Percentiles rank a stretch among this genome's conserved stretches.
phyloP scores from a whole-genome alignment of 1,140 invertebrate genomes.

The Macrostomum lignano region DNA sequence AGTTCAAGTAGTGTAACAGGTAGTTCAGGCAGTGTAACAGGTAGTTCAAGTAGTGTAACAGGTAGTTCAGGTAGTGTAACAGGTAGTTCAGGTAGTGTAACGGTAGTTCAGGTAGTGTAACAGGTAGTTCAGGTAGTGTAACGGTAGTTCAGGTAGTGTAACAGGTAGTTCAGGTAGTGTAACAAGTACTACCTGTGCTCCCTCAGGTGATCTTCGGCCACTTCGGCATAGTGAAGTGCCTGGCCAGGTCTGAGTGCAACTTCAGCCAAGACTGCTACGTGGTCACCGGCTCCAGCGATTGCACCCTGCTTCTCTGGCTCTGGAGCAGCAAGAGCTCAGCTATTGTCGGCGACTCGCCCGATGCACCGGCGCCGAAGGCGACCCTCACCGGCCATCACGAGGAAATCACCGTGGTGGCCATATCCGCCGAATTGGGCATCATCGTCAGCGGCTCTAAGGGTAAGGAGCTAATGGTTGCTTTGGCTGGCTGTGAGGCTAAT shows the following conservation, averaged over 20 bases:
- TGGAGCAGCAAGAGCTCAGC: conserved; percentile 83
- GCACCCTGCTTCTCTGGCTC: conserved; percentile 85
- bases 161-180: too few relatives aligned
- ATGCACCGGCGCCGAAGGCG: conserved; percentile 67
- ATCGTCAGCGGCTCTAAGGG: conserved; percentile 53
- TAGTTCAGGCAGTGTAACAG: conserved; percentile 91
- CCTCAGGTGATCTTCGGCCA: conserved; percentile 92
- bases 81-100: too few relatives aligned
- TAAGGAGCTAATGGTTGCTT: conserved; percentile 8
- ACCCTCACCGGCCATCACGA: conserved; percentile 86
- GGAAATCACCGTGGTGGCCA: conserved; percentile 66
- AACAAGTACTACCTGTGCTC: conserved; percentile 25
- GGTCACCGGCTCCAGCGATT: conserved; percentile 81
- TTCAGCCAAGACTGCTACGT: conserved; percentile 94
- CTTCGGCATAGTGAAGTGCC: conserved; percentile 83
- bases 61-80: too few relatives aligned
- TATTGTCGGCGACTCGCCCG: conserved; percentile 52
- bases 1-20: conserved; percentile 68
- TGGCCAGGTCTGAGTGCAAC: conserved; percentile 63
- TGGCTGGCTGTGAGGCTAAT: too few relatives aligned
- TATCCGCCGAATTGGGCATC: conserved; percentile 84
- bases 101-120: conserved; percentile 66
- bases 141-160: conserved; percentile 73
- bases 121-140: conserved; percentile 88
- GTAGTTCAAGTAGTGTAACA: too few relatives aligned